A percentile compares a stretch with the other conserved stretches of the same genome.
phyloP scores from a whole-genome alignment of 2,888 invertebrate species.

The Hanleya hanleyi region DNA sequence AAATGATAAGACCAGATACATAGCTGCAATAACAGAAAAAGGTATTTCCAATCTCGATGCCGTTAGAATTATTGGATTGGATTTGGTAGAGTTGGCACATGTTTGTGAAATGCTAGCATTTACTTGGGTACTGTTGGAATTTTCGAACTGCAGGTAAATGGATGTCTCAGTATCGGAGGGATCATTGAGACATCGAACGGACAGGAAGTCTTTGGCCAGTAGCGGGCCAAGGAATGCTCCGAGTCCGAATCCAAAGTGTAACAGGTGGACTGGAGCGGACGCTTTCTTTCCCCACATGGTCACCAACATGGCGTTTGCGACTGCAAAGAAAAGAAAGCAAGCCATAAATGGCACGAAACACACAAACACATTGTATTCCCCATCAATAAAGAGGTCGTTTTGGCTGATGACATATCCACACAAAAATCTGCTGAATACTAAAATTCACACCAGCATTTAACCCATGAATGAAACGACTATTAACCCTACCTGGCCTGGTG shows the following conservation, averaged over 20 bases:
- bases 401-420: too few relatives aligned
- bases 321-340: too few relatives aligned
- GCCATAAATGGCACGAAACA: too few relatives aligned
- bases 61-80: not conserved
- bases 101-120: not conserved
- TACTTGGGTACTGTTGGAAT: not conserved
- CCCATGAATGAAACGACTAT: too few relatives aligned
- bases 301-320: not conserved
- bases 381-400: too few relatives aligned
- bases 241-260: not conserved
- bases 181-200: not conserved
- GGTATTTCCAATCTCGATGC: not conserved
- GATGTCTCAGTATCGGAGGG: not conserved
- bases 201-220: not conserved
- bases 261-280: not conserved
- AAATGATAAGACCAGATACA: not conserved
- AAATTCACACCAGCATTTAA: too few relatives aligned
- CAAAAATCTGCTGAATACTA: too few relatives aligned
- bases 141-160: not conserved
- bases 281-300: not conserved
- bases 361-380: too few relatives aligned
- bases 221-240: not conserved
- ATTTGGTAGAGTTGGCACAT: not conserved
- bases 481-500: too few relatives aligned
- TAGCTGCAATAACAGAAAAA: not conserved